A percentile compares a stretch with the other conserved stretches of the same genome.
phyloP scores from a whole-genome alignment of 1,140 invertebrate species.

The Neocloeon triangulifer region DNA sequence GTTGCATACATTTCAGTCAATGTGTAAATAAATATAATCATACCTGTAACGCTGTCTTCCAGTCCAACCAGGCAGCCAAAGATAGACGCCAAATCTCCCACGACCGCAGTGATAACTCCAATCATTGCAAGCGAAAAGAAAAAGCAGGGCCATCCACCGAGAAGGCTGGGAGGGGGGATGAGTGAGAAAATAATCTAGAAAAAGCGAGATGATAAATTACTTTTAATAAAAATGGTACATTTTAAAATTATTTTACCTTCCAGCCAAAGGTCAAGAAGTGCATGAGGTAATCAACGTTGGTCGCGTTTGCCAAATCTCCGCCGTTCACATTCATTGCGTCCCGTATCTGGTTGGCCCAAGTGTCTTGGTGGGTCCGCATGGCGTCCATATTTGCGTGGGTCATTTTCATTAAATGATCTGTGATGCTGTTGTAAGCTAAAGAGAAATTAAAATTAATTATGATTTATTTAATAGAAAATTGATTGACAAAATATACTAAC shows the following conservation, averaged over 20 bases:
- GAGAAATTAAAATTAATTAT: slow-evolving; percentile 6
- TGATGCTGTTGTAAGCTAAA: slow-evolving; percentile 35
- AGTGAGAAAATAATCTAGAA: slow-evolving; percentile 29
- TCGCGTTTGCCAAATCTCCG: slow-evolving; percentile 33
- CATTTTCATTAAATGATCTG: slow-evolving; percentile 27
- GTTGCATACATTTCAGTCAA: no score
- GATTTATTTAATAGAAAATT: no score
- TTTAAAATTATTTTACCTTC: slow-evolving; percentile 15
- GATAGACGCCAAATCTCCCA: slow-evolving; percentile 35
- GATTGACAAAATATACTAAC: no score
- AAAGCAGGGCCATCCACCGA: slow-evolving; percentile 37
- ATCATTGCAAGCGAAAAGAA: slow-evolving; percentile 27
- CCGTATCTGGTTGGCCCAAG: slow-evolving; percentile 30
- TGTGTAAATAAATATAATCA: slow-evolving; percentile 3
- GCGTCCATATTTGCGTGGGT: slow-evolving; percentile 32
- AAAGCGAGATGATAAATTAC: background rate
- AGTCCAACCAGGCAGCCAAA: slow-evolving; percentile 39
- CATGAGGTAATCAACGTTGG: slow-evolving; percentile 31
- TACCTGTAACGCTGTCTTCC: slow-evolving; percentile 29
- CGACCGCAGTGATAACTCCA: slow-evolving; percentile 32
- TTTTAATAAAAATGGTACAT: background rate
- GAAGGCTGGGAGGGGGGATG: slow-evolving; percentile 28
- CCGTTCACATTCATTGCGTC: slow-evolving; percentile 40
- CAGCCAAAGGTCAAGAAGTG: slow-evolving; percentile 44
- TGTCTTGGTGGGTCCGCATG: slow-evolving; percentile 25